Evolutionary conservation across 2,113 vertebrate species (phyloP).

Genomic region (Hemiprocne comata): DNA sequence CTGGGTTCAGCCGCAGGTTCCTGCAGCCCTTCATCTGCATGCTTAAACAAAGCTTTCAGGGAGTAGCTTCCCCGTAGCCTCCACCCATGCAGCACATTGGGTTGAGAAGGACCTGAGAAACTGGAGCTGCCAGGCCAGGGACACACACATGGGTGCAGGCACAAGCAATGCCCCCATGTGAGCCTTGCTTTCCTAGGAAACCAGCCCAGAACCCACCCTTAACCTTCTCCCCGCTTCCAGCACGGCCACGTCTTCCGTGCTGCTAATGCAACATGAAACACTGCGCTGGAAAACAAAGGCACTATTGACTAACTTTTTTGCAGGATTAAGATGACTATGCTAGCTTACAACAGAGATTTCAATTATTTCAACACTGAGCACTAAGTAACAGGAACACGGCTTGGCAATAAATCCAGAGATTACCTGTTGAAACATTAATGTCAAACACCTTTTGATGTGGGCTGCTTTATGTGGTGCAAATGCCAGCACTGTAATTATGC

Average conservation of each 20-base stretch:
- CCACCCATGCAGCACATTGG: not conserved
- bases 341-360: slow-evolving; percentile 55
- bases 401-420: slow-evolving; percentile 63
- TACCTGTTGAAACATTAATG: slow-evolving; percentile 74
- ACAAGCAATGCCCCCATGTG: not conserved
- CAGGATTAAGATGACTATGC: slow-evolving; percentile 59
- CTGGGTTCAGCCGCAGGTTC: not conserved
- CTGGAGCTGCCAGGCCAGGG: not conserved
- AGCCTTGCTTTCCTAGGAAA: slow-evolving; percentile 8
- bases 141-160: accelerated
- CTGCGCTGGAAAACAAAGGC: slow-evolving; percentile 57
- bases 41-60: not conserved
- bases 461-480: slow-evolving; percentile 58
- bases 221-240: not conserved
- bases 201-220: not conserved
- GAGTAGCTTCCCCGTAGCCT: not conserved
- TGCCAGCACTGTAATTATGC: slow-evolving; percentile 55
- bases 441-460: slow-evolving; percentile 74
- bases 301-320: slow-evolving; percentile 52
- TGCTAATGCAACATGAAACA: slow-evolving; percentile 32
- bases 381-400: slow-evolving; percentile 51
- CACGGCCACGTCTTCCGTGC: not conserved
- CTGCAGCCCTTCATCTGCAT: not conserved
- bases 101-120: accelerated
- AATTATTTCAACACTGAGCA: not conserved